Base-by-base conservation (phyloP, 2,888 invertebrate species). In the Aphidoletes aphidimyza region DNA sequence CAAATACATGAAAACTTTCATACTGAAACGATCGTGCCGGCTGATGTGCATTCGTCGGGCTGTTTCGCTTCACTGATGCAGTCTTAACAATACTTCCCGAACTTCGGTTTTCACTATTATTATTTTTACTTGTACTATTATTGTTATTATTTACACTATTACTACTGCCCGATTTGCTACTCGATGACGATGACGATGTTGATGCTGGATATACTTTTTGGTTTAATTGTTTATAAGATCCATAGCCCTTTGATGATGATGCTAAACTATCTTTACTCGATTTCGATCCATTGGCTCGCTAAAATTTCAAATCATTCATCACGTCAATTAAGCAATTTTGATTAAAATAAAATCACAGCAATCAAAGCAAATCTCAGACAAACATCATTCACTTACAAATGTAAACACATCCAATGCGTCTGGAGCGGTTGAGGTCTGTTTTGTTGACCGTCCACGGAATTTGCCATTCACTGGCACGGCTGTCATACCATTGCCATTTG, bases 1-100 rank as follows among this genome's bases (percentile, higher is more conserved):
- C 95, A 87, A 97, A 97, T 19, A 93, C 93, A 88, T 94, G 94
- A 89, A 93, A 95, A 86, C 94, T 93, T 89, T 95, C 95, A 87
- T 95, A 95, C 86, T 93, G 93, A 89, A 94, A 95, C 8, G 94
- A 93, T 81, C 94, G 94, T 0, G 94, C 92, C 0, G 93, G 91
- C 86, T 92, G 92, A 86, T 84, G 81, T 87, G 87, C 69, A 87
- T 86, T 39, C 85, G 54, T 84, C 84, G 34, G 84, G 9, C 17
- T 59, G 42, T 45, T 83, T 83, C 81, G 36, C 84, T 59, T 47
- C 0, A 81, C 81, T 22, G 37, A 11, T 37, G 37, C 36, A 19
- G 81, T 81, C 37, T 81, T 81, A 6, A 81, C 37, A 81, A 81
- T 81, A 81, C 81, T 81, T 3, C 81, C 81, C 1, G 81, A 37